These are phyloP conservation scores for Chaetops frenatus DNA, from an alignment of 2,113 vertebrate species.

Conservation along the genomic window DNA sequence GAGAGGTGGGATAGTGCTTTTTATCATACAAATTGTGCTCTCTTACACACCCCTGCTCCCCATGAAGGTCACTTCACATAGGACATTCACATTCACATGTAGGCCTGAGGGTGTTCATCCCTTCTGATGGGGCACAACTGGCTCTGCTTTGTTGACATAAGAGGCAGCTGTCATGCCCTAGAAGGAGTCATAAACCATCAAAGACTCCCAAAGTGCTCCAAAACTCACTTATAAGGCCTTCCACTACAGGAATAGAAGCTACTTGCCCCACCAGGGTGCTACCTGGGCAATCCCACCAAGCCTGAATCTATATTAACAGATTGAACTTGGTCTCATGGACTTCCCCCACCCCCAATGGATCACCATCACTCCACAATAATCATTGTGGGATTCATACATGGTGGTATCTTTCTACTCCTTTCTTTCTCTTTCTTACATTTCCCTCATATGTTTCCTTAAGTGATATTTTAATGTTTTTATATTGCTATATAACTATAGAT, in stretches of 20 bases:
- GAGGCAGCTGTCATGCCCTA: neutral
- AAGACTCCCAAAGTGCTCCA: neutral
- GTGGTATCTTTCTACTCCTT: neutral
- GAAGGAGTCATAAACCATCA: neutral
- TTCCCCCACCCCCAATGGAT: neutral
- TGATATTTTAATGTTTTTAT: neutral
- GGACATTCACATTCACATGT: neutral
- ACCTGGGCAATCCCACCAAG: neutral
- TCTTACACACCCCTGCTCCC: neutral
- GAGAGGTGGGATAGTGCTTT: neutral
- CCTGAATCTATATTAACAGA: neutral
- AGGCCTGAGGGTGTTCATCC: neutral
- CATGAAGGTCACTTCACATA: neutral
- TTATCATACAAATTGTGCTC: neutral
- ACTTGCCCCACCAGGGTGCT: neutral
- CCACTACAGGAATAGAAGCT: neutral
- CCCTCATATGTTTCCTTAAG: neutral
- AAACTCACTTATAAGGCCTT: neutral
- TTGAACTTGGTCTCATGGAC: neutral
- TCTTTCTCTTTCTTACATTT: neutral
- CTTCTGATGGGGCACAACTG: neutral
- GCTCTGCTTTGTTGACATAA: accelerated
- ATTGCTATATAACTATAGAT: neutral
- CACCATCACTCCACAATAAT: neutral
- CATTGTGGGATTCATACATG: no score